phyloP scores from a whole-genome alignment of 2,888 invertebrate genomes.

The Drosophila nr. perissopoda region DNA sequence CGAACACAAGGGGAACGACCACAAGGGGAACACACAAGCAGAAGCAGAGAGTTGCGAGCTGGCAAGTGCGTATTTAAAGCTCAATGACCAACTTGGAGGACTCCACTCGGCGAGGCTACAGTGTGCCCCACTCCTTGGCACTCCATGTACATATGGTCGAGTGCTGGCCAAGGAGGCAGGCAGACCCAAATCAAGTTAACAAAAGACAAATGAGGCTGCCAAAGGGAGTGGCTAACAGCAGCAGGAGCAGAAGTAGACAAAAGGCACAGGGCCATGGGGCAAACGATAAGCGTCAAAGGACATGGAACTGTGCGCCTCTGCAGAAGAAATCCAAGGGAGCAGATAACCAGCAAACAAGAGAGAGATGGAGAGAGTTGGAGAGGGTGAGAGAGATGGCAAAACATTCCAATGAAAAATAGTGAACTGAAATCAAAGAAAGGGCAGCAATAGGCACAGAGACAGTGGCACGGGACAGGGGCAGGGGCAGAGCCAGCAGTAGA shows the following conservation, averaged over 20 bases:
- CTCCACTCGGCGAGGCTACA: conserved; percentile 15
- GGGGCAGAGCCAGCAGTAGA: not conserved
- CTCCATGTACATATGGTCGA: conserved; percentile 50
- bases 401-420: conserved; percentile 38
- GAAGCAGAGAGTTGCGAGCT: not conserved
- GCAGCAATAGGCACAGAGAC: not conserved
- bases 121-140: not conserved
- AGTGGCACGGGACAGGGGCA: not conserved
- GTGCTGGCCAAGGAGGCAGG: conserved; percentile 21
- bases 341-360: conserved; percentile 11
- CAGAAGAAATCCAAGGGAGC: conserved; percentile 22
- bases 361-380: too few species aligned
- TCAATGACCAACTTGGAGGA: conserved; percentile 44
- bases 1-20: not conserved
- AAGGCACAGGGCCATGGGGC: conserved; percentile 12
- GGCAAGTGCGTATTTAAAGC: conserved; percentile 58
- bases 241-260: not conserved
- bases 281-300: conserved; percentile 76
- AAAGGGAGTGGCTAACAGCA: not conserved
- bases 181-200: conserved; percentile 67
- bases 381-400: conserved; percentile 6
- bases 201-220: conserved; percentile 59
- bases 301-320: conserved; percentile 36
- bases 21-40: not conserved
- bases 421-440: conserved; percentile 23